These are phyloP conservation scores for Saccostrea glomerata DNA, from an alignment of 1,140 invertebrate genomes.

Conservation along the genomic window DNA sequence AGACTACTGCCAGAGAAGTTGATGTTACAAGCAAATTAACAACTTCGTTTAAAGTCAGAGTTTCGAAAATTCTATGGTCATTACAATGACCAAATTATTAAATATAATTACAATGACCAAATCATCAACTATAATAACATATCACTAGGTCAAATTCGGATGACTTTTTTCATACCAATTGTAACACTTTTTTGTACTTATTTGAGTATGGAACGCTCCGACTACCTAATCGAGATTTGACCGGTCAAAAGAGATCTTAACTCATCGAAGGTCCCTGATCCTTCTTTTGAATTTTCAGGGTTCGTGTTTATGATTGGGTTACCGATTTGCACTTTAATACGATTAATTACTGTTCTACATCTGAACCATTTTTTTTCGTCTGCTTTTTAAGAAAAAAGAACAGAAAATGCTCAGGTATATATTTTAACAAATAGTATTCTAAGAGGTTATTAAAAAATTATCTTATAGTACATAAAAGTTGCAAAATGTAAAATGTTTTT, in stretches of 20 bases:
- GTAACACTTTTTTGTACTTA: background rate
- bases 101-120: background rate
- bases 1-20: background rate
- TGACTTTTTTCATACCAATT: background rate
- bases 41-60: background rate
- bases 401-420: too few relatives aligned
- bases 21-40: background rate
- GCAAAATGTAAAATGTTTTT: too few relatives aligned
- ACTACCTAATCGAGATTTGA: background rate
- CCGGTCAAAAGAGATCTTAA: background rate
- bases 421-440: too few relatives aligned
- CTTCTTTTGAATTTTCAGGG: too few relatives aligned
- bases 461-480: too few relatives aligned
- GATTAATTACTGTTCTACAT: too few relatives aligned
- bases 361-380: too few relatives aligned
- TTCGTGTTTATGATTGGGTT: too few relatives aligned
- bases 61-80: too few relatives aligned
- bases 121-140: background rate
- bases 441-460: too few relatives aligned
- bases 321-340: too few relatives aligned
- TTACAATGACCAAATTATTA: background rate
- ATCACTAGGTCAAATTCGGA: background rate
- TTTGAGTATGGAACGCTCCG: background rate
- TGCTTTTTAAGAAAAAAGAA: too few relatives aligned
- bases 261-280: background rate